Percentiles rank a stretch among this genome's conserved stretches.
phyloP scores from a whole-genome alignment of 1,140 invertebrate species.

The Acromyrmex echinatior region DNA sequence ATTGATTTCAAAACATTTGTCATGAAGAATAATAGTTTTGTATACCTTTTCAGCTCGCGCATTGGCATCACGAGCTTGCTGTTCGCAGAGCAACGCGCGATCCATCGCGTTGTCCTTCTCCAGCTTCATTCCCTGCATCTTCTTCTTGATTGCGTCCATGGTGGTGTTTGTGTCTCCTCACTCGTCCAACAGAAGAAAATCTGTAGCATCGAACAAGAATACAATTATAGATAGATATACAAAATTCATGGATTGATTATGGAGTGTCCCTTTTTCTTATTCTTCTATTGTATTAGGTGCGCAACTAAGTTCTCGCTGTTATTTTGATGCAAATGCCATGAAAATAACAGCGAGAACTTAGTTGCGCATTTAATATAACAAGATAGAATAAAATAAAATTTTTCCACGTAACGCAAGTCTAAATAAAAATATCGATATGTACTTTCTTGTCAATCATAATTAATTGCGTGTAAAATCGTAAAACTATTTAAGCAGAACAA shows the following conservation, averaged over 20 bases:
- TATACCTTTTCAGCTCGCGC: conserved; percentile 95
- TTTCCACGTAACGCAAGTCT: no score
- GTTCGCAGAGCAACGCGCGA: conserved; percentile 96
- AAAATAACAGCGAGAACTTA: no score
- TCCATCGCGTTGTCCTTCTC: conserved; percentile 99
- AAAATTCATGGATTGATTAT: neutral
- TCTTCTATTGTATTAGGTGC: no score
- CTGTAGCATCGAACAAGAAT: conserved; percentile 50
- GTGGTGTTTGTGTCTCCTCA: conserved; percentile 86
- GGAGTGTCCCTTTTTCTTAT: neutral
- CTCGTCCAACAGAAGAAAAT: conserved; percentile 70
- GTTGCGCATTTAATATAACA: no score
- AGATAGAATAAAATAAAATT: neutral
- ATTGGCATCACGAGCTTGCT: conserved; percentile 97
- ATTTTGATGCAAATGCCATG: no score
- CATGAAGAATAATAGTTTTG: conserved; percentile 37
- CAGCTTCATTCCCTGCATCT: conserved; percentile 99
- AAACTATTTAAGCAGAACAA: neutral
- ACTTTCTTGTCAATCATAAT: neutral
- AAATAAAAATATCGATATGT: neutral
- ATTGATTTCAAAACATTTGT: neutral
- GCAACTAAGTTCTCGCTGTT: no score
- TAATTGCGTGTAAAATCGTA: neutral
- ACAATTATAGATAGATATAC: neutral
- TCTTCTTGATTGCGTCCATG: conserved; percentile 99